Base-by-base conservation (phyloP, 2,888 invertebrate genomes). In the Andrena minutula region DNA sequence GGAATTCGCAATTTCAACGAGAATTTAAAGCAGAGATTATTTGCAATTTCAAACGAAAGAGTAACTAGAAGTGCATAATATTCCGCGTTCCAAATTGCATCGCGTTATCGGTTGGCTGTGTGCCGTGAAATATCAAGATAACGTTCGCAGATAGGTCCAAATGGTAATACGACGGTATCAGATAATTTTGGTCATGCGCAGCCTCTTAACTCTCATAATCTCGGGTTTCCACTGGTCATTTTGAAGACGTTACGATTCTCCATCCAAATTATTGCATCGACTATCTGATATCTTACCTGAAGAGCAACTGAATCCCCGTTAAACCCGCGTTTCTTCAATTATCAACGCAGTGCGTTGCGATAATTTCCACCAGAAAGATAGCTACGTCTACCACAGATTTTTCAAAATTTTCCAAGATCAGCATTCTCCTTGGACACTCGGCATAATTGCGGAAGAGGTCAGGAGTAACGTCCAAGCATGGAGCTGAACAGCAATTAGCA, bases 61-160 rank as follows among this genome's bases (percentile, higher is more conserved):
- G 26, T 70, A 82, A 61, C 41, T 35, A 47, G 60, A 60, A 58
- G 20, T 61, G 60, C 35, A 47, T 23, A 51, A 79, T 75, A 75
- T 68, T 70, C 60, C n/a, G 69, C 75, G 72, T 73, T 79, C 83
- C 75, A 82, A 84, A 84, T 79, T 79, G 83, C 82, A 78, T 65
- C 61, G 72, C 10, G 70, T 84, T 84, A 84, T 84, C 78, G 61
- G 66, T 79, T 86, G 86, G 84, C 82, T 30, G 60, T 53, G 58
- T 61, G 84, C 75, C 86, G 53, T 49, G 47, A 47, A 75, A 61
- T 72, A 79, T 77, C 56, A 26, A 75, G 81, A 66, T 72, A 86
- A 77, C 70, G 66, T 49, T 73, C 65, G 28, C 65, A 69, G 35
- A 58, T 58, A 56, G n/a, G 16, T 65, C 26, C 28, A 70, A 65